Evolutionary conservation across 2,888 invertebrate genomes (phyloP), one percentile per base, ranked within the genome.

Genomic region (Elegia similella): DNA sequence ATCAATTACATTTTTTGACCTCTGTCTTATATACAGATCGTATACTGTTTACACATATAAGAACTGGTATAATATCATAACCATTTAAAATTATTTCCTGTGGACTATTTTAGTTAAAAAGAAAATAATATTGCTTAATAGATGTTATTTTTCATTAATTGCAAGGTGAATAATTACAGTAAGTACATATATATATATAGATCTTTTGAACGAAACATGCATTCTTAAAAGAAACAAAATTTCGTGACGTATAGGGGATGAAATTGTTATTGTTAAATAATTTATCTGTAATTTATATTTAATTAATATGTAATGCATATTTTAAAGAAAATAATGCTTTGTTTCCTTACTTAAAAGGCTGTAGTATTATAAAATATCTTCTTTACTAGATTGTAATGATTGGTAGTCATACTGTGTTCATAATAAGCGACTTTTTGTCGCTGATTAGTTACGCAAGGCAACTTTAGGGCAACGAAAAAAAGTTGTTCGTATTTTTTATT

Each of bases 391-490:
- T 52, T 46, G 46, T 17, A 17, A 46, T 46, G 8, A 23, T 38
- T 34, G 12, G 34, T 52, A 57, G 57, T 46, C 52, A 52, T 52
- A 57, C 46, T 57, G 52, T 52, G 52, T 57, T 57, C 57, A 56
- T 44, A 38, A 23, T 46, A 57, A 34, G 34, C 46, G 13, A 46
- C 38, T 10, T 23, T 56, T 44, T 55, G 34, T 57, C 57, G 44
- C 29, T 46, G 29, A 23, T 59, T 47, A 34, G 23, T 29, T 44
- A 15, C 12, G 6, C 34, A 34, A 16, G 50, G 50, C 32, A 32
- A 30, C 3, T 23, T n/a, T n/a, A n/a, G 16, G 30, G 50, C 34
- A 34, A 50, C 32, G 34, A 50, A 50, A 32, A 38, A 23, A 23
- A 23, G 23, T 10, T 34, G 10, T 16, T 32, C 7, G n/a, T n/a